These are phyloP conservation scores for Medauroidea extradentata DNA, from an alignment of 1,140 invertebrate species.

Conservation along the genomic window DNA sequence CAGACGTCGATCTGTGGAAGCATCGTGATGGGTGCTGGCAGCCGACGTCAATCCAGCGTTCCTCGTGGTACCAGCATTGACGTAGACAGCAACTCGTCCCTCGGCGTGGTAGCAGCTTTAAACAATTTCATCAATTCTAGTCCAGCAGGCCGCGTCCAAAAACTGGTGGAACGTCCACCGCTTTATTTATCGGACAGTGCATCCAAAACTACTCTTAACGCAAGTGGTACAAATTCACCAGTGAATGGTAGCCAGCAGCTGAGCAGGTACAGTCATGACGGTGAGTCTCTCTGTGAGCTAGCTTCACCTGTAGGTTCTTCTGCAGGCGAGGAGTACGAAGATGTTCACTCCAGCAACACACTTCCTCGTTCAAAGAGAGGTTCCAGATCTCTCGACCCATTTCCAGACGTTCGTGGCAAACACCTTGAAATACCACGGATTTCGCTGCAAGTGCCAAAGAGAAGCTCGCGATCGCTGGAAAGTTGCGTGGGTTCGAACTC, in stretches of 20 bases:
- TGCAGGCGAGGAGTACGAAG: background rate
- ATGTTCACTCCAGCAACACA: background rate
- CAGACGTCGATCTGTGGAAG: slow-evolving; percentile 51
- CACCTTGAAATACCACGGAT: slow-evolving; percentile 8
- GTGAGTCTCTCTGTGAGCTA: background rate
- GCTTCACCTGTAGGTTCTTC: background rate
- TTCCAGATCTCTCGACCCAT: slow-evolving; percentile 26
- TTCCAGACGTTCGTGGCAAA: slow-evolving; percentile 18
- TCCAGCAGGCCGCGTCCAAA: background rate
- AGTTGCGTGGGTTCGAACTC: slow-evolving; percentile 4
- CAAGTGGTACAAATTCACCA: background rate
- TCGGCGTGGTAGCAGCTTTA: background rate
- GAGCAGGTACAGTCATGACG: slow-evolving; percentile 11
- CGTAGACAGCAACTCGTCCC: slow-evolving; percentile 28
- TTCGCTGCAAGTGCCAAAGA: background rate
- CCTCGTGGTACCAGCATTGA: slow-evolving; percentile 43
- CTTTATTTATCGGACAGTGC: background rate
- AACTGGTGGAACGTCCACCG: background rate
- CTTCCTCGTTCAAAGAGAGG: slow-evolving; percentile 7
- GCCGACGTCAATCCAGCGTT: slow-evolving; percentile 52
- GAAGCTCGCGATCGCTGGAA: slow-evolving; percentile 12
- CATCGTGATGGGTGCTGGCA: slow-evolving; percentile 43
- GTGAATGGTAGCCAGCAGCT: background rate
- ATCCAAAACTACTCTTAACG: background rate
- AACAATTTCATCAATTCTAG: background rate